Conservation (phyloP, 1,140 invertebrate genomes). For the Dendroctonus ponderosae region DNA sequence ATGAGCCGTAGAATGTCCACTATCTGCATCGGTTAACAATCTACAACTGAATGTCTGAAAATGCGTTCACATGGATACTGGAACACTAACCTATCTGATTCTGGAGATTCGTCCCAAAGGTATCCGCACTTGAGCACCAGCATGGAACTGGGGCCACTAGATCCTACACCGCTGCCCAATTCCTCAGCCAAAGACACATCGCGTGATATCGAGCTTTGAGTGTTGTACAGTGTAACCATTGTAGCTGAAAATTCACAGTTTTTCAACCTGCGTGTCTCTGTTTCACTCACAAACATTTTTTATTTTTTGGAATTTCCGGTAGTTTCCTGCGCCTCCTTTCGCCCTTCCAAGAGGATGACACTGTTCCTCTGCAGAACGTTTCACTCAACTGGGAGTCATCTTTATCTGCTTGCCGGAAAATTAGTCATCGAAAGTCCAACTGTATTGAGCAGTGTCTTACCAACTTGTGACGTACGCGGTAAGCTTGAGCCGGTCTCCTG, state of each 20-base stretch:
- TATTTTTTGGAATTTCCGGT: constrained; percentile 83
- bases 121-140: constrained; percentile 74
- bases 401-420: constrained; percentile 5
- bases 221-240: constrained; percentile 51
- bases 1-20: constrained; percentile 85
- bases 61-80: background rate
- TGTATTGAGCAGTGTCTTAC: constrained; percentile 12
- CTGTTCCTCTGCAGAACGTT: constrained; percentile 35
- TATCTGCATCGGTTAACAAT: constrained; percentile 65
- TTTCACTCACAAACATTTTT: constrained; percentile 67
- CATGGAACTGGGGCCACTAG: constrained; percentile 60
- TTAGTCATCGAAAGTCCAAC: background rate
- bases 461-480: background rate
- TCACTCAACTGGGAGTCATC: constrained; percentile 3
- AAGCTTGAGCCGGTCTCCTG: constrained; percentile 1
- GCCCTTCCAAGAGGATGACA: constrained; percentile 48
- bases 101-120: constrained; percentile 77
- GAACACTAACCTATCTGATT: constrained; percentile 63
- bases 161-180: constrained; percentile 53
- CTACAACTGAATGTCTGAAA: background rate
- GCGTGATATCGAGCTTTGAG: constrained; percentile 47
- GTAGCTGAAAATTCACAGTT: constrained; percentile 53
- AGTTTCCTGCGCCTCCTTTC: constrained; percentile 74
- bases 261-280: background rate
- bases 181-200: constrained; percentile 71